Percentiles rank a stretch among this genome's conserved stretches.
phyloP scores from a whole-genome alignment of 1,140 invertebrate species.

The Diorhabda sublineata region DNA sequence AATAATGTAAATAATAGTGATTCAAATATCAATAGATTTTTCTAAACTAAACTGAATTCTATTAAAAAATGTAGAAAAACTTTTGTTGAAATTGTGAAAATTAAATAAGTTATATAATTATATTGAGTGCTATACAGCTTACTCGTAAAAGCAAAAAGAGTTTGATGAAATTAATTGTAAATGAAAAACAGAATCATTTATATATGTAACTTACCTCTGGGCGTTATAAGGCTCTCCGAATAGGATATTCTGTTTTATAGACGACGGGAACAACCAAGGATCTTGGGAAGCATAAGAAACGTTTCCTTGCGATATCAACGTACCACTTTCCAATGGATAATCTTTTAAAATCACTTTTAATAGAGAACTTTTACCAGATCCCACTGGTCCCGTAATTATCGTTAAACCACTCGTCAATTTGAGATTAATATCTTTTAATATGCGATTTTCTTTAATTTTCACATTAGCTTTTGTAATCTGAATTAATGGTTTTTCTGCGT shows the following conservation, averaged over 20 bases:
- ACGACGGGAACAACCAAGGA: conserved; percentile 68
- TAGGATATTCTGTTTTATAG: conserved; percentile 58
- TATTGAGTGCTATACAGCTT: too few species aligned
- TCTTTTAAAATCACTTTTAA: conserved; percentile 68
- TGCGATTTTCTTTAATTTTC: conserved; percentile 39
- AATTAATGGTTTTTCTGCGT: conserved; percentile 18
- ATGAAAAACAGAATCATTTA: not conserved
- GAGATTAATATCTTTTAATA: conserved; percentile 58
- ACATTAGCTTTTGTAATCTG: conserved; percentile 17
- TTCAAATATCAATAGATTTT: too few species aligned
- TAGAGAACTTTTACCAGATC: conserved; percentile 74
- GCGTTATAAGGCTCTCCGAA: conserved; percentile 50
- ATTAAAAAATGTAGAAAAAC: too few species aligned
- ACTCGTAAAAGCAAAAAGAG: too few species aligned
- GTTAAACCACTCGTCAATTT: conserved; percentile 57
- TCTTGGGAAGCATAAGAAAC: conserved; percentile 77
- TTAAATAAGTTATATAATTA: too few species aligned
- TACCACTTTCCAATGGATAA: conserved; percentile 58
- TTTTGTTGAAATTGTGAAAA: too few species aligned
- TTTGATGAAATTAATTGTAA: too few species aligned
- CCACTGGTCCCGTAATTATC: conserved; percentile 73
- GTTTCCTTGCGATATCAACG: conserved; percentile 58
- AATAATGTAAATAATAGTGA: too few species aligned
- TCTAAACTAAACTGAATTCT: too few species aligned
- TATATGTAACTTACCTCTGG: conserved; percentile 52